Evolutionary conservation across 2,888 invertebrate species (phyloP).

Genomic region (Ornithoptera alexandrae): DNA sequence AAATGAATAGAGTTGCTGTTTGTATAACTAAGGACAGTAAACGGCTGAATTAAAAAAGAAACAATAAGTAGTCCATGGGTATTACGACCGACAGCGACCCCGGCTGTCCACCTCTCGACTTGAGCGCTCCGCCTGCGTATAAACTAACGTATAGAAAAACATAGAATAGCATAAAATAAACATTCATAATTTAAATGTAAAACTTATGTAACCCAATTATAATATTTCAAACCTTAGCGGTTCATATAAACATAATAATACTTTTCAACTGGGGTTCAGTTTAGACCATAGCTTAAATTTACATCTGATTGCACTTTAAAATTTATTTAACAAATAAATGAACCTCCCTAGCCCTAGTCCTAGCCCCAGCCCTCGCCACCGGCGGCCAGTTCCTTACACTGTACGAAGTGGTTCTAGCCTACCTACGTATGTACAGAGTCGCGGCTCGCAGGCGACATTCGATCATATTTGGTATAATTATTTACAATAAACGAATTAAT

Average conservation of each 20-base stretch:
- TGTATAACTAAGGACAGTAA: slow-evolving; percentile 30
- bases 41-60: slow-evolving; percentile 30
- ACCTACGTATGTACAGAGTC: slow-evolving; percentile 67
- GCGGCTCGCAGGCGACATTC: slow-evolving; percentile 52
- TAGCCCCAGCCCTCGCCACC: slow-evolving; percentile 48
- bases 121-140: slow-evolving; percentile 61
- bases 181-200: slow-evolving; percentile 76
- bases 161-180: slow-evolving; percentile 73
- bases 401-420: slow-evolving; percentile 44
- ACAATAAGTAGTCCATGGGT: slow-evolving; percentile 37
- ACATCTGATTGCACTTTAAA: slow-evolving; percentile 77
- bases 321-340: slow-evolving; percentile 71
- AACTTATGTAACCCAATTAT: slow-evolving; percentile 76
- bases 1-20: slow-evolving; percentile 39
- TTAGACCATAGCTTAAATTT: slow-evolving; percentile 70
- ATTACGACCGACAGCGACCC: slow-evolving; percentile 38
- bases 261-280: slow-evolving; percentile 75
- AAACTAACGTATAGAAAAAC: slow-evolving; percentile 70
- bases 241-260: slow-evolving; percentile 79
- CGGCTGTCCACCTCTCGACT: slow-evolving; percentile 52
- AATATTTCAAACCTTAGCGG: slow-evolving; percentile 78
- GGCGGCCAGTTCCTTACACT: slow-evolving; percentile 59
- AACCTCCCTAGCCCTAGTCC: slow-evolving; percentile 50
- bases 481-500: slow-evolving; percentile 68
- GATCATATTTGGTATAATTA: slow-evolving; percentile 78